phyloP scores from a whole-genome alignment of 2,797 vertebrate genomes.

The Denticeps clupeoides region DNA sequence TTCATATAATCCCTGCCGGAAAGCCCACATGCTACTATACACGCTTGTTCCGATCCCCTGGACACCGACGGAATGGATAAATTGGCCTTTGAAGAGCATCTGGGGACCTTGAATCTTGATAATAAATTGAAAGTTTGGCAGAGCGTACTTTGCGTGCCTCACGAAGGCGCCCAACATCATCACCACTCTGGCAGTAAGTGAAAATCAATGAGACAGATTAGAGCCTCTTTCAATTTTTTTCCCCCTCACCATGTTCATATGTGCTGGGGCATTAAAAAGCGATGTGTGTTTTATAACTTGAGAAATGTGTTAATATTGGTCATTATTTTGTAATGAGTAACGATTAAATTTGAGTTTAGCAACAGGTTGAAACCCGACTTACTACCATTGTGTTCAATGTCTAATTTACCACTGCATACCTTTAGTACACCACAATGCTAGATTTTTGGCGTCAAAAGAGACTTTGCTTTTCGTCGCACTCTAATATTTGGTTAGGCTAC shows the following conservation, averaged over 20 bases:
- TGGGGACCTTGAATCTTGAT: constrained; percentile 19
- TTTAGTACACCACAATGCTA: too few relatives aligned
- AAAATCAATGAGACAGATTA: constrained; percentile 13
- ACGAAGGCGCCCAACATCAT: constrained; percentile 9
- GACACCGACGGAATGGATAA: constrained; percentile 20
- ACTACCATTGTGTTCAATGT: too few relatives aligned
- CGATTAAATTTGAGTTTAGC: too few relatives aligned
- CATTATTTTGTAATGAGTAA: too few relatives aligned
- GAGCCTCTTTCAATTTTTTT: neutral
- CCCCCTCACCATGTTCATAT: neutral
- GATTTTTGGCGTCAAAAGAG: too few relatives aligned
- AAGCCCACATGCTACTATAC: neutral
- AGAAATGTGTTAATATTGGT: too few relatives aligned
- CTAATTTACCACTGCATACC: too few relatives aligned
- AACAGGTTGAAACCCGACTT: too few relatives aligned
- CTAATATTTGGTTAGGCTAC: too few relatives aligned
- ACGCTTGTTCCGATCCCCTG: constrained; percentile 4
- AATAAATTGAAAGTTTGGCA: constrained; percentile 25
- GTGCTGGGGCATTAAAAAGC: too few relatives aligned
- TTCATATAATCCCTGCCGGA: neutral
- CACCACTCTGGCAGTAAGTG: constrained; percentile 5
- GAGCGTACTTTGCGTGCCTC: constrained; percentile 6
- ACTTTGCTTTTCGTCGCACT: too few relatives aligned
- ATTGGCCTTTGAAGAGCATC: constrained; percentile 22
- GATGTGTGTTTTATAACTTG: too few relatives aligned